Conservation (phyloP, 2,113 vertebrate species). For the Pterocles gutturalis region DNA sequence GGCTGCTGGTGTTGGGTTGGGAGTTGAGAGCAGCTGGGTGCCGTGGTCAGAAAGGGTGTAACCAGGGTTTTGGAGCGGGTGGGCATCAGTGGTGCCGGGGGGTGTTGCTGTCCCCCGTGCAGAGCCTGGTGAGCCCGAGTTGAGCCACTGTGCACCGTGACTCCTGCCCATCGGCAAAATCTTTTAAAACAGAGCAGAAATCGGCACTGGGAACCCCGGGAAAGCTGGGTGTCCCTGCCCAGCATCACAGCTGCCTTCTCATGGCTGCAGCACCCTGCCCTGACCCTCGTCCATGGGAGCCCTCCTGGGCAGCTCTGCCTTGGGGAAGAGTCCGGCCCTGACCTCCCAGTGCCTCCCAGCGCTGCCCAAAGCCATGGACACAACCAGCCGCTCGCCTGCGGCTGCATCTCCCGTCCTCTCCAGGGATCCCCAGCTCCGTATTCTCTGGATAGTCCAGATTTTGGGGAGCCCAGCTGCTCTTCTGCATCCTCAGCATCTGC, state of each 20-base stretch:
- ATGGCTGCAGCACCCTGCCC: neutral
- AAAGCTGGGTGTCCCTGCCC: neutral
- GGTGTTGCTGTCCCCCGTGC: rapidly evolving
- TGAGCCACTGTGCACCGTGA: rapidly evolving
- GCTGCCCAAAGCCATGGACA: neutral
- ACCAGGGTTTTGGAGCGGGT: neutral
- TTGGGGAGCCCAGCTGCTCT: neutral
- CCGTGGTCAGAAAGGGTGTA: neutral
- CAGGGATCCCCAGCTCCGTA: neutral
- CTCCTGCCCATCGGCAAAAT: neutral
- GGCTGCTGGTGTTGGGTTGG: neutral
- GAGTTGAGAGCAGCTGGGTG: neutral
- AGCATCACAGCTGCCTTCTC: neutral
- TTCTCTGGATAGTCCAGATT: neutral
- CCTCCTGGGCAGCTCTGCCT: neutral
- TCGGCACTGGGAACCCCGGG: neutral
- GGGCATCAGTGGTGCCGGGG: neutral
- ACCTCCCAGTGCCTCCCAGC: neutral
- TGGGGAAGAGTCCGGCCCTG: neutral
- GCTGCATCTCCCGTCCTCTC: neutral
- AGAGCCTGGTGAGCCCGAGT: neutral
- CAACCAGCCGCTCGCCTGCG: neutral
- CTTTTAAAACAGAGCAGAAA: neutral
- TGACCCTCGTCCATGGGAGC: neutral
- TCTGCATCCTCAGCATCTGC: neutral